phyloP scores from a whole-genome alignment of 1,140 invertebrate genomes.

The Habropoda laboriosa region DNA sequence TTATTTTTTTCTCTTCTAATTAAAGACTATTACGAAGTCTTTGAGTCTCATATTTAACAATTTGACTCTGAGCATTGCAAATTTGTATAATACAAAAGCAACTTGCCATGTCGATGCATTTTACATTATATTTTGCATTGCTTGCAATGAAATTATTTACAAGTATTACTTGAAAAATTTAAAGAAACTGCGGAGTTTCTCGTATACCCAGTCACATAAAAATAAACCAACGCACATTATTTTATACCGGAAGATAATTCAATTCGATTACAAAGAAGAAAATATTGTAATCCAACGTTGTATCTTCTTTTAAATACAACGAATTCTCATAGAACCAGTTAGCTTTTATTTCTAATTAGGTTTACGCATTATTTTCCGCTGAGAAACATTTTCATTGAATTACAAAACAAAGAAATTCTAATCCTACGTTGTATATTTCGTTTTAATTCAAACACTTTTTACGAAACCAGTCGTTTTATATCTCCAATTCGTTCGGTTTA shows the following conservation, averaged over 20 bases:
- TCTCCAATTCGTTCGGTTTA: no score
- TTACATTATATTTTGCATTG: not conserved
- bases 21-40: not conserved
- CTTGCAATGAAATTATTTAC: constrained; percentile 4
- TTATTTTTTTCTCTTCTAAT: not conserved
- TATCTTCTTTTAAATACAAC: not conserved
- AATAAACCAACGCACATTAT: not conserved
- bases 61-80: constrained; percentile 20
- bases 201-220: not conserved
- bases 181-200: not conserved
- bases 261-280: no score
- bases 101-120: not conserved
- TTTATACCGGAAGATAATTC: no score
- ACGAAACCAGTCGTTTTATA: no score
- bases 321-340: no score
- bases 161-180: not conserved
- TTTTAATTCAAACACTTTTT: no score
- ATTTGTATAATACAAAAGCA: constrained; percentile 33
- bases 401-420: no score
- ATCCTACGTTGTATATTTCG: no score
- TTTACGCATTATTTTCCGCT: no score
- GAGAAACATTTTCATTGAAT: no score
- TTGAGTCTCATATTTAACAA: not conserved
- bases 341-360: no score
- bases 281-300: not conserved